Base-by-base conservation (phyloP, 2,888 invertebrate species). In the Drosophila mayaguana region DNA sequence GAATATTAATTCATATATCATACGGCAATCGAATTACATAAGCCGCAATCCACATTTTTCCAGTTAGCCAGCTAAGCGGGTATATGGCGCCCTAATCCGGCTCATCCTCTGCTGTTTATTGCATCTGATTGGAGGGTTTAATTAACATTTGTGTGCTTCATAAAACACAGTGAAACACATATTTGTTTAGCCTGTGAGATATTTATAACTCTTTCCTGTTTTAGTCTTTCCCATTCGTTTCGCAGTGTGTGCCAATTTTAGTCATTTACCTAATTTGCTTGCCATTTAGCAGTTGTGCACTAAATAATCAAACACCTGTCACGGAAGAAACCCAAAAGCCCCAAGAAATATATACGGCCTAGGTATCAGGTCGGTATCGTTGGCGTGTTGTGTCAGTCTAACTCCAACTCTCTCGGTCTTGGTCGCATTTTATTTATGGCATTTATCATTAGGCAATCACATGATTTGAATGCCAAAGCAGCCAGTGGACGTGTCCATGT, bases 381-480 rank as follows among this genome's bases (percentile, higher is more conserved):
- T 61, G 57, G 40, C 62, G 46, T 46, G 46, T 61, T 38, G 53
- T 38, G 28, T 46, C 46, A 11, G 40, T 20, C 55, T 32, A 18
- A 40, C 42, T 55, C 28, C 8, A 28, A 28, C 38, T 54, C 34
- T 63, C 34, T 72, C 20, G 55, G 56, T 70, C 61, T 72, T 76
- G 68, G 59, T 50, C 63, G 74, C 6, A 68, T 75, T 70, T 75
- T 71, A 69, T 77, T 77, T 80, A 79, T 76, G 77, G 72, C 75
- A 62, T 79, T 68, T 61, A 82, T 78, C 85, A 82, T 75, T 82
- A 75, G 83, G 69, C 61, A 63, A 56, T 45, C 57, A 59, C 86
- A 80, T 78, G 86, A 80, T 83, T 76, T 75, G 85, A 83, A 85
- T 82, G 71, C 64, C 68, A 75, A 82, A 82, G 67, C 53, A 63